phyloP scores from a whole-genome alignment of 2,888 invertebrate genomes.

The Leptothorax acervorum region DNA sequence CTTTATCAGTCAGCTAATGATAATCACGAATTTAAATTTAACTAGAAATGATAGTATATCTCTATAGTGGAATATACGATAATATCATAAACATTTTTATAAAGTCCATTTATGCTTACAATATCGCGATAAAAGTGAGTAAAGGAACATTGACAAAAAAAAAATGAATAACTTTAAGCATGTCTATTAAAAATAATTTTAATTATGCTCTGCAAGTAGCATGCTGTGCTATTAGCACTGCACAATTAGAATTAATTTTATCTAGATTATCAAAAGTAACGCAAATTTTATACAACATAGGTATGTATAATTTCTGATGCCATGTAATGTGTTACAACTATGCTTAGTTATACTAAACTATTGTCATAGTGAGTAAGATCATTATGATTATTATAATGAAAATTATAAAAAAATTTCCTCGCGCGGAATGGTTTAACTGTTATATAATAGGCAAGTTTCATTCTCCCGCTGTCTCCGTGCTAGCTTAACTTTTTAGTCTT shows the following conservation, averaged over 20 bases:
- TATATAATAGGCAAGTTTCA: neutral
- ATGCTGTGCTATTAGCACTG: neutral
- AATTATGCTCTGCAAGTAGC: neutral
- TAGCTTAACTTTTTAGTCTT: conserved; percentile 5
- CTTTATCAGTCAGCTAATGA: neutral
- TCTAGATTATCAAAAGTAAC: neutral
- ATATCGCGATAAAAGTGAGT: neutral
- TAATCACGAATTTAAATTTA: neutral
- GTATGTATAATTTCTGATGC: neutral
- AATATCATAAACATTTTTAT: neutral
- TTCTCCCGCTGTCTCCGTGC: neutral
- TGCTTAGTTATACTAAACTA: neutral
- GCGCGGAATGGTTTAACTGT: neutral
- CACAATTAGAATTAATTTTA: conserved; percentile 6
- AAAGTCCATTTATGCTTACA: neutral
- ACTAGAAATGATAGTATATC: neutral
- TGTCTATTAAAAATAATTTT: neutral
- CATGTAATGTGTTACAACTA: neutral
- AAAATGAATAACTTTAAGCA: neutral
- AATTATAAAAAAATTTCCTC: neutral
- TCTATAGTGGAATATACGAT: neutral
- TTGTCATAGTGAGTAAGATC: neutral
- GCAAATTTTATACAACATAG: conserved; percentile 2
- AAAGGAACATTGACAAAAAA: neutral
- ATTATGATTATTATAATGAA: neutral